Evolutionary conservation across 2,888 invertebrate genomes (phyloP).

Genomic region (Archaeoteleia sp.): DNA sequence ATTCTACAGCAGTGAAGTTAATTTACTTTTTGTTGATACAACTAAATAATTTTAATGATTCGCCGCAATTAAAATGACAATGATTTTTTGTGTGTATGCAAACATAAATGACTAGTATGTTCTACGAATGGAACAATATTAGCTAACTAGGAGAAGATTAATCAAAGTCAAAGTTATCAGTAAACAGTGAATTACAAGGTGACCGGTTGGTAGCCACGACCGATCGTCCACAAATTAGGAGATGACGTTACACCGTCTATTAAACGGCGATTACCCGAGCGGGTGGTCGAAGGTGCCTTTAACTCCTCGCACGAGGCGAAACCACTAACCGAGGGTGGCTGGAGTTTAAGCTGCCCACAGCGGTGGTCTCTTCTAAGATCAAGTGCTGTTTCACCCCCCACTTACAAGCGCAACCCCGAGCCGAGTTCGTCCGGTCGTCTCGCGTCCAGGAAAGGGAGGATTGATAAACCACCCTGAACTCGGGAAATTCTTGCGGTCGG

Average conservation of each 20-base stretch:
- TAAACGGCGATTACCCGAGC: slow-evolving; percentile 69
- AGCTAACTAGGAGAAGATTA: no score
- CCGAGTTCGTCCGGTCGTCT: slow-evolving; percentile 60
- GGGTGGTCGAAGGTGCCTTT: slow-evolving; percentile 66
- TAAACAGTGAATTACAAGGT: slow-evolving; percentile 26
- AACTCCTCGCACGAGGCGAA: slow-evolving; percentile 65
- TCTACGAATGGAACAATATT: no score
- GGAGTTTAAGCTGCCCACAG: slow-evolving; percentile 68
- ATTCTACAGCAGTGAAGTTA: no score
- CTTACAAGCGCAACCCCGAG: slow-evolving; percentile 56
- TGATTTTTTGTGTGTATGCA: no score
- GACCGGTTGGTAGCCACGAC: slow-evolving; percentile 26
- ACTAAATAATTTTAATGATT: no score
- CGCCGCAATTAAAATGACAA: no score
- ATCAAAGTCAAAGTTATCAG: slow-evolving; percentile 13
- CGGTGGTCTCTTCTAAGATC: slow-evolving; percentile 71
- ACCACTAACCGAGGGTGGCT: slow-evolving; percentile 66
- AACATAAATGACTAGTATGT: no score
- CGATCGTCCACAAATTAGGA: slow-evolving; percentile 54
- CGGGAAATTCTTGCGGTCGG: slow-evolving; percentile 70
- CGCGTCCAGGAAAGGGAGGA: slow-evolving; percentile 63
- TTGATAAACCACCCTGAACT: slow-evolving; percentile 71
- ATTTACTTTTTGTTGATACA: no score
- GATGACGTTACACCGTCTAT: slow-evolving; percentile 62
- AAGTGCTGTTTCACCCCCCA: slow-evolving; percentile 67